These are phyloP conservation scores for Gandaritis pyraliata DNA, from an alignment of 2,888 invertebrate genomes.

Conservation along the genomic window DNA sequence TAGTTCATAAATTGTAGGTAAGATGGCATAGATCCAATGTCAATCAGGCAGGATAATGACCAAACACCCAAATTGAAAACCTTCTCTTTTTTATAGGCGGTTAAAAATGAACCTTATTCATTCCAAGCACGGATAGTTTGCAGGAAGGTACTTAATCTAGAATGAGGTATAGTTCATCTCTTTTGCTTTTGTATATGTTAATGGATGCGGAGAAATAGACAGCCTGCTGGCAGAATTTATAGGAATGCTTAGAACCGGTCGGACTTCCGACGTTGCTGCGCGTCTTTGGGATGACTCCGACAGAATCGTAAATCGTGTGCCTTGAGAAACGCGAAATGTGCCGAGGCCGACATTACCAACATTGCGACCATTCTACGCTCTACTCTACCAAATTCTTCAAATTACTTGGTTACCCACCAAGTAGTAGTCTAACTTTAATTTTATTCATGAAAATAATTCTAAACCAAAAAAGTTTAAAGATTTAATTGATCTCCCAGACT, in stretches of 20 bases:
- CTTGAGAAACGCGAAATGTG: constrained; percentile 34
- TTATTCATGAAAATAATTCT: constrained; percentile 19
- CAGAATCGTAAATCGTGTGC: constrained; percentile 39
- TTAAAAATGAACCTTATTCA: background rate
- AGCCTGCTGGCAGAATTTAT: constrained; percentile 59
- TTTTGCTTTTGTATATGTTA: constrained; percentile 44
- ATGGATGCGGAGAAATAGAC: constrained; percentile 48
- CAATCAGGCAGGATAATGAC: no score
- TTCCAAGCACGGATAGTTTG: constrained; percentile 20
- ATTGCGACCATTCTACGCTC: constrained; percentile 42
- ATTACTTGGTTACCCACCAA: constrained; percentile 2
- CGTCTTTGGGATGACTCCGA: constrained; percentile 39
- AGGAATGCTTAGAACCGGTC: constrained; percentile 73
- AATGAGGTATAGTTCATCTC: constrained; percentile 44
- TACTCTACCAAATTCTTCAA: constrained; percentile 29
- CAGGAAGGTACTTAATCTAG: constrained; percentile 40
- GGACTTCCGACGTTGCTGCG: constrained; percentile 61
- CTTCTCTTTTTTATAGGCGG: background rate
- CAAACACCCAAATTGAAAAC: no score
- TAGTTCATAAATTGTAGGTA: no score
- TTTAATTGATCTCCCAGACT: constrained; percentile 10
- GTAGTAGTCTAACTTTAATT: constrained; percentile 1
- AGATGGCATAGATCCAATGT: no score
- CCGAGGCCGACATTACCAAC: constrained; percentile 38
- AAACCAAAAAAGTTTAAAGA: constrained; percentile 17